These are phyloP conservation scores for Drosophila mayaguana DNA, from an alignment of 2,888 invertebrate genomes.

Conservation along the genomic window DNA sequence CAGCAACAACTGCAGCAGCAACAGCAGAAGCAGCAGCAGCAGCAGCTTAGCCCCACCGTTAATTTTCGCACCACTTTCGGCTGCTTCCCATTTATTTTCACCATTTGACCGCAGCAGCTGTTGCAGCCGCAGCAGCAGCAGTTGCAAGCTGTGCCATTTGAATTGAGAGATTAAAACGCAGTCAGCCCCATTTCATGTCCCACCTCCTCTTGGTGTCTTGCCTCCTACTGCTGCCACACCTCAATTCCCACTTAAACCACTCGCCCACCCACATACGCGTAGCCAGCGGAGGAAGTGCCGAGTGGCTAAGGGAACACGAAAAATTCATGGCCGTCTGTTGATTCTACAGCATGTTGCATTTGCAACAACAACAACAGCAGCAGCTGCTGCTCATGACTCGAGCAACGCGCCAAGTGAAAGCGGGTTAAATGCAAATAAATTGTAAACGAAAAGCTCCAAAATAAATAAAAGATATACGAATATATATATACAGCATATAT, in stretches of 20 bases:
- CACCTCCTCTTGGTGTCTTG: too few species aligned
- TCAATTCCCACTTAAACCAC: constrained; percentile 5
- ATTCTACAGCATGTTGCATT: constrained; percentile 43
- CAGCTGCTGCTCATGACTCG: constrained; percentile 60
- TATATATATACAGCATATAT: not conserved
- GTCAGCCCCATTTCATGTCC: constrained; percentile 4
- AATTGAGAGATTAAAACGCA: constrained; percentile 77
- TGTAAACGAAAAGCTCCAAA: constrained; percentile 34
- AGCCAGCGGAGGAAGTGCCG: constrained; percentile 16
- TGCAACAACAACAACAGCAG: constrained; percentile 59
- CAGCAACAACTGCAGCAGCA: too few species aligned
- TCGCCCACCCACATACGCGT: constrained; percentile 46
- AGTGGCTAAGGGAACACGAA: constrained; percentile 11
- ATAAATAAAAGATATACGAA: constrained; percentile 2
- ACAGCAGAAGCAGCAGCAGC: constrained; percentile 18
- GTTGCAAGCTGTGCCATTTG: constrained; percentile 53
- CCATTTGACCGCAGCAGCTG: constrained; percentile 44
- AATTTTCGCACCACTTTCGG: constrained; percentile 22
- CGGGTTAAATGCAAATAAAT: constrained; percentile 83
- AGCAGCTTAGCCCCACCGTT: constrained; percentile 27
- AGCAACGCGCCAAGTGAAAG: constrained; percentile 77
- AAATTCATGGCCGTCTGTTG: constrained; percentile 44
- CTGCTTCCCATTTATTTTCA: constrained; percentile 55
- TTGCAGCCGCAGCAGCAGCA: constrained; percentile 26
- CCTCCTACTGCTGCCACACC: not conserved